Base-by-base conservation (phyloP, 2,888 invertebrate species). In the Pasiphila rectangulata region DNA sequence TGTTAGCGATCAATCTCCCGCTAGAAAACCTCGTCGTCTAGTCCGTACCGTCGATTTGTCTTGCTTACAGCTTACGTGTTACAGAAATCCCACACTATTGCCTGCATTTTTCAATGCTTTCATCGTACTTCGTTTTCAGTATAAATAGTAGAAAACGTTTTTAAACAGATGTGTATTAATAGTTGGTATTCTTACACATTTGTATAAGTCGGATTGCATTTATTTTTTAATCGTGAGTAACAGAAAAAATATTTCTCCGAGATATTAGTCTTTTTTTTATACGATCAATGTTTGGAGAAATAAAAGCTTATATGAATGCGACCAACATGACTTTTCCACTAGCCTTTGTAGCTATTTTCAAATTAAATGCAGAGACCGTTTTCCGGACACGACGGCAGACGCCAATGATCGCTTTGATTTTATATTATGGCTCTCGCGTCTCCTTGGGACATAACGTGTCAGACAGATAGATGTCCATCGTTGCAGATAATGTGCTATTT, bases 1-100 rank as follows among this genome's bases (percentile, higher is more conserved):
- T 65, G 52, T 46, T 27, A 38, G 53, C 58, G 43, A 67, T 69
- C 65, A 64, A 67, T 69, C 69, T 69, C 61, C 45, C 47, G 38
- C 36, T 42, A 53, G 47, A 53, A 62, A 61, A 64, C 59, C 62
- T 63, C 51, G 61, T 65, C 59, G 60, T 46, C 51, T 44, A 46
- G 46, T 55, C 46, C 56, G 39, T 52, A 47, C 44, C 47, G 54
- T 51, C 63, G 59, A 69, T 67, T 66, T 64, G 64, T 69, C 67
- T 67, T 64, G 58, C 63, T 66, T 68, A 61, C 60, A 50, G 50
- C 30, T 45, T 54, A 59, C 59, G 54, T 59, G 56, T 57, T 60
- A 50, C 59, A 54, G 45, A 52, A 59, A 56, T 57, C 53, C 54
- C 54, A 55, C 53, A 56, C 55, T 54, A 54, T 56, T 54, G 51